These are phyloP conservation scores for Borostomias antarcticus DNA, from an alignment of 2,797 vertebrate genomes.

Conservation along the genomic window DNA sequence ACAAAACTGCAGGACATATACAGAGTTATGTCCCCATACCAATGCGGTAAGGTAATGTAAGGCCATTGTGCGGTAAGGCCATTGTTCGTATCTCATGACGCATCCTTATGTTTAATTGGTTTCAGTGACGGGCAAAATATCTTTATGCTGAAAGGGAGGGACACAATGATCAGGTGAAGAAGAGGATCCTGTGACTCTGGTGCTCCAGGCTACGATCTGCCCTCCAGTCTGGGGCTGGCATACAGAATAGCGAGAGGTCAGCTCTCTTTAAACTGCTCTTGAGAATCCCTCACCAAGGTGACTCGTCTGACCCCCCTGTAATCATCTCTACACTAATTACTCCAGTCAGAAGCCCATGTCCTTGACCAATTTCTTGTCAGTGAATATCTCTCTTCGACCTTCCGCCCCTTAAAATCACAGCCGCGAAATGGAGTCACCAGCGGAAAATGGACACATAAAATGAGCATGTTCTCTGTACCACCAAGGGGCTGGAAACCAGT, in stretches of 20 bases:
- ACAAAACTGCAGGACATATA: not conserved
- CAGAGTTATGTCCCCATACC: not conserved
- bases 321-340: conserved; percentile 21
- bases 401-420: conserved; percentile 9
- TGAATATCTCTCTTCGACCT: conserved; percentile 7
- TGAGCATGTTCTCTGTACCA: not conserved
- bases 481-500: not conserved
- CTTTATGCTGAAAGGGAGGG: no score
- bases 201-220: conserved; percentile 1
- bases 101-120: not conserved
- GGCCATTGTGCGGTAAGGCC: not conserved
- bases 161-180: not conserved
- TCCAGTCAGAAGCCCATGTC: conserved; percentile 11
- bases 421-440: conserved; percentile 13
- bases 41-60: not conserved
- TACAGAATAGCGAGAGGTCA: not conserved
- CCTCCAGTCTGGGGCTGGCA: not conserved
- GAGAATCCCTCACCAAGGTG: conserved; percentile 19
- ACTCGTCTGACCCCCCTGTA: conserved; percentile 8
- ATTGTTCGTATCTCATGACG: no score
- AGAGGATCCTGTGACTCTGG: not conserved
- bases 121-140: not conserved
- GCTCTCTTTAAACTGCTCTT: conserved; percentile 5
- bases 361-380: conserved; percentile 18
- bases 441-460: conserved; percentile 24